Evolutionary conservation across 2,797 vertebrate species (phyloP).

Genomic region (Danionella dracula): DNA sequence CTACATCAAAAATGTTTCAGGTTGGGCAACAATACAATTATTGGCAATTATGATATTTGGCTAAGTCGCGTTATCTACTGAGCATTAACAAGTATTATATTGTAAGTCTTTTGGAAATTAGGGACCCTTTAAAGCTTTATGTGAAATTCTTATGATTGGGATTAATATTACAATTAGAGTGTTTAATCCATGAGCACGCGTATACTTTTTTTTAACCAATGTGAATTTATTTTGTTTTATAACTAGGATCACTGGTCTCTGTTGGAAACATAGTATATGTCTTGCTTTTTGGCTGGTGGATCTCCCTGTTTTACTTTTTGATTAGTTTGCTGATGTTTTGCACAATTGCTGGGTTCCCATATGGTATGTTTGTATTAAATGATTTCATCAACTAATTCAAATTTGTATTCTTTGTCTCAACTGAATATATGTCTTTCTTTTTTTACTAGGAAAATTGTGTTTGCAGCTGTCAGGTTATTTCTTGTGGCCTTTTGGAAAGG

Average conservation of each 20-base stretch:
- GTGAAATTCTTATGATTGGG: too few relatives aligned
- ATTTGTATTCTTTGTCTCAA: background rate
- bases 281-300: slow-evolving; percentile 86
- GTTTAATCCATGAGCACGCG: too few relatives aligned
- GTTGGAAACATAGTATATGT: slow-evolving; percentile 77
- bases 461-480: slow-evolving; percentile 69
- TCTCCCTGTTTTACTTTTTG: slow-evolving; percentile 71
- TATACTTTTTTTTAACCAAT: too few relatives aligned
- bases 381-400: background rate
- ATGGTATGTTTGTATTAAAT: slow-evolving; percentile 64
- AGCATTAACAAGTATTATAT: too few relatives aligned
- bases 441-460: slow-evolving; percentile 70
- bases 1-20: slow-evolving; percentile 61
- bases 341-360: slow-evolving; percentile 68
- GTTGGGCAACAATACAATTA: too few relatives aligned
- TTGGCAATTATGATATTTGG: too few relatives aligned
- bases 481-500: slow-evolving; percentile 83
- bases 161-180: too few relatives aligned
- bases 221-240: too few relatives aligned
- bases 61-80: too few relatives aligned
- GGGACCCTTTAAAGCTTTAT: too few relatives aligned
- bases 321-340: slow-evolving; percentile 74
- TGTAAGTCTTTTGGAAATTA: too few relatives aligned
- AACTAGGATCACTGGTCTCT: slow-evolving; percentile 72
- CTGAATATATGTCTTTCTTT: background rate